Evolutionary conservation across 2,113 vertebrate species (phyloP).

Genomic region (Oplegnathus fasciatus): DNA sequence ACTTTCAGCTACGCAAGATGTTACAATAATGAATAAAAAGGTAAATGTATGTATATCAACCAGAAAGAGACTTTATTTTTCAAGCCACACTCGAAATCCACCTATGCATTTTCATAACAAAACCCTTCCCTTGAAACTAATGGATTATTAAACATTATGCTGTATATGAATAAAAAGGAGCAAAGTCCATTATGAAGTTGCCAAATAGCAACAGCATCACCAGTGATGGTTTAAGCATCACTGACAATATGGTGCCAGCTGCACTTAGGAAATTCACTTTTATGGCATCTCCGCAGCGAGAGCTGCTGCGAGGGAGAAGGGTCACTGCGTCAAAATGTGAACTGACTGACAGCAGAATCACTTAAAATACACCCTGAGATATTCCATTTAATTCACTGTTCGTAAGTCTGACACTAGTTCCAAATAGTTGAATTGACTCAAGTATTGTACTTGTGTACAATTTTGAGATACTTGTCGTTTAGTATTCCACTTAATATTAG

Average conservation of each 20-base stretch:
- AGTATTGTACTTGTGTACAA: neutral
- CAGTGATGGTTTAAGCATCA: constrained; percentile 39
- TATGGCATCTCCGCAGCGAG: constrained; percentile 36
- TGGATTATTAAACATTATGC: constrained; percentile 44
- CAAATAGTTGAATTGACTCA: constrained; percentile 8
- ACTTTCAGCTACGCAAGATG: neutral
- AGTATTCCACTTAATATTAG: neutral
- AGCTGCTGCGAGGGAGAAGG: constrained; percentile 31
- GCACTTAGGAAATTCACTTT: constrained; percentile 53
- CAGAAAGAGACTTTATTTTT: neutral
- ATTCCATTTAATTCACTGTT: constrained; percentile 33
- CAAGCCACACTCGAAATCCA: constrained; percentile 8
- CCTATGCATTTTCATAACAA: constrained; percentile 34
- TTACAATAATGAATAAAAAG: constrained; percentile 15
- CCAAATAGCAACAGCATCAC: constrained; percentile 42
- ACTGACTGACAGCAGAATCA: constrained; percentile 40
- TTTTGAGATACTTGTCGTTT: neutral
- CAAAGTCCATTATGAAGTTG: constrained; percentile 48
- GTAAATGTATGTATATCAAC: constrained; percentile 19
- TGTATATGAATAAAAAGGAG: constrained; percentile 31
- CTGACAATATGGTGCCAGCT: constrained; percentile 42
- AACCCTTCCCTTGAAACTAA: constrained; percentile 42
- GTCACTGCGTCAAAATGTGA: constrained; percentile 55
- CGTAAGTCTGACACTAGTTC: constrained; percentile 15
- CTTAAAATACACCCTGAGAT: constrained; percentile 31